phyloP scores from a whole-genome alignment of 2,797 vertebrate species.

The Sebastes alutus region DNA sequence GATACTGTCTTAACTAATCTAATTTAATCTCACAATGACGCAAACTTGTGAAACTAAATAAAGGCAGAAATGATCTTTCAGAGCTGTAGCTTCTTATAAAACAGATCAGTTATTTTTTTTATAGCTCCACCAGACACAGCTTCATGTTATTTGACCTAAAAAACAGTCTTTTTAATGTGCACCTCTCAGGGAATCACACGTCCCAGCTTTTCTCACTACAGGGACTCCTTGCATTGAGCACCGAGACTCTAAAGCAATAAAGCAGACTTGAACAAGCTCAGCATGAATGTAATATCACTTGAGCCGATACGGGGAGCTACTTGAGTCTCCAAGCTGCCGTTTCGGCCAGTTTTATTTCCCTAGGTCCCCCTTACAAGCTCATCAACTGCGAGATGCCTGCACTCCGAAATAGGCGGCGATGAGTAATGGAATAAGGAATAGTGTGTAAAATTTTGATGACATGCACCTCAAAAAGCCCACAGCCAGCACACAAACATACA shows the following conservation, averaged over 20 bases:
- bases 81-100: neutral
- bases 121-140: neutral
- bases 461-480: constrained; percentile 25
- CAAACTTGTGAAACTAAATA: neutral
- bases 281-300: constrained; percentile 64
- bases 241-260: constrained; percentile 63
- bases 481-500: constrained; percentile 29
- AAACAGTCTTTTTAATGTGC: constrained; percentile 8
- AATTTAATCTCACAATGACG: neutral
- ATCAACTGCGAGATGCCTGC: constrained; percentile 21
- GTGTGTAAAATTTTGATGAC: constrained; percentile 60
- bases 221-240: constrained; percentile 21
- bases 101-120: neutral
- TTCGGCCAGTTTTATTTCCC: constrained; percentile 67
- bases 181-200: constrained; percentile 21
- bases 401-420: constrained; percentile 36
- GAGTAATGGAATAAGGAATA: constrained; percentile 57
- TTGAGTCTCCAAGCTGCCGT: constrained; percentile 41
- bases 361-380: constrained; percentile 39
- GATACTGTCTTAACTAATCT: neutral
- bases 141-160: constrained; percentile 3
- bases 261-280: constrained; percentile 66
- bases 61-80: neutral
- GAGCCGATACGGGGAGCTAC: constrained; percentile 6
- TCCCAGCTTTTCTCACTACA: constrained; percentile 5